Evolutionary conservation across 2,797 vertebrate genomes (phyloP), one percentile per base, ranked within the genome.

Genomic region (Rhinogobio ventralis): DNA sequence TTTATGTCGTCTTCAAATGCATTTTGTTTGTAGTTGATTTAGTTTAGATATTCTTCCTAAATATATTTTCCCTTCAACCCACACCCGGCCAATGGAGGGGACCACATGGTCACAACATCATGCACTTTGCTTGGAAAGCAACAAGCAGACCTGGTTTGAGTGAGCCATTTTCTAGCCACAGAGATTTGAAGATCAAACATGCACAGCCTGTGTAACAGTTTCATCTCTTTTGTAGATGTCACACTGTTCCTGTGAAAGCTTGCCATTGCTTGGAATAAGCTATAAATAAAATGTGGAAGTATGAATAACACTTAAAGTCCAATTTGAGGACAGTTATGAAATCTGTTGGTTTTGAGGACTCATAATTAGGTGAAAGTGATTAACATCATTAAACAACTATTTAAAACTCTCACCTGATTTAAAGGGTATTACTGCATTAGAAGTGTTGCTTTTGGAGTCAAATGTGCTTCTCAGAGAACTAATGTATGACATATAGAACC

Each of bases 31-130:
- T 76, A 85, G 67, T 25, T 78, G 36, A 42, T 73, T 83, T 81
- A 83, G 66, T 86, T 81, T 81, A 83, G 72, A 78, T 81, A 33
- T 80, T 67, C 68, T 25, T 46, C 28, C 71, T 78, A 79, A 73
- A 62, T 45, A 60, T 7, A 53, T 45, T 71, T 28, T 8, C 68
- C 62, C 33, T 33, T 81, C 46, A 77, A 62, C 46, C 72, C 17
- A 57, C 66, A 68, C 46, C 36, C 42, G 84, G 72, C 36, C n/a
- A 36, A 53, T 64, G 77, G 49, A 69, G 66, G 75, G 62, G 77
- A 84, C 72, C 73, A 72, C 64, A 55, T 33, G 64, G 49, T 69
- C 72, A 49, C n/a, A 66, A 51, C 15, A 71, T 30, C 23, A 67
- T 55, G 67, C 42, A 53, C 36, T 72, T 76, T 0, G 69, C 23